Conservation (phyloP, 2,888 invertebrate species). For the Lathronympha strigana region DNA sequence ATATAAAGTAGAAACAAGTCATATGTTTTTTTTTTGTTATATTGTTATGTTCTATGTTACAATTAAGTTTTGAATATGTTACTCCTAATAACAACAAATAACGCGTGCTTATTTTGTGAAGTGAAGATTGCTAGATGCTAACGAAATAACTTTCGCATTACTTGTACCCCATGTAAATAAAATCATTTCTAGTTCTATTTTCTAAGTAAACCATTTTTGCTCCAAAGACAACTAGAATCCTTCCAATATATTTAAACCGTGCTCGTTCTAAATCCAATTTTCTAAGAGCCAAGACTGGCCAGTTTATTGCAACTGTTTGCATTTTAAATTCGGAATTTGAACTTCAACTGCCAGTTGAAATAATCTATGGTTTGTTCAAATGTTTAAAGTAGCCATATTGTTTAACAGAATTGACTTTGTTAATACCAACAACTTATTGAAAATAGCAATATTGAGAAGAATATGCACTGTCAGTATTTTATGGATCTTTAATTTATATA, state of each 20-base stretch:
- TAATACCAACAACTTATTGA: background rate
- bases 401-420: background rate
- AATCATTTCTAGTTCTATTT: too few species aligned
- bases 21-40: too few species aligned
- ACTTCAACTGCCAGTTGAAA: slow-evolving; percentile 1
- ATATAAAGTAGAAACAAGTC: too few species aligned
- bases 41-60: too few species aligned
- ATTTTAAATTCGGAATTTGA: slow-evolving; percentile 30
- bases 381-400: slow-evolving; percentile 10
- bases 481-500: too few species aligned
- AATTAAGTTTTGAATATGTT: too few species aligned
- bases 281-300: slow-evolving; percentile 28
- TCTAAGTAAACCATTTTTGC: background rate
- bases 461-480: background rate
- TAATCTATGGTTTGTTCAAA: slow-evolving; percentile 5
- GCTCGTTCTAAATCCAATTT: slow-evolving; percentile 27
- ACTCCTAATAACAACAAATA: too few species aligned
- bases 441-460: too few species aligned
- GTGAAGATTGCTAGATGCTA: too few species aligned
- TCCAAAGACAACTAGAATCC: background rate
- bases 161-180: too few species aligned
- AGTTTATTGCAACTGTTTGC: slow-evolving; percentile 32
- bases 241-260: background rate
- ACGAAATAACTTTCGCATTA: too few species aligned
- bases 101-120: too few species aligned